Evolutionary conservation across 1,140 invertebrate species (phyloP).

Genomic region (Bombus pascuorum): DNA sequence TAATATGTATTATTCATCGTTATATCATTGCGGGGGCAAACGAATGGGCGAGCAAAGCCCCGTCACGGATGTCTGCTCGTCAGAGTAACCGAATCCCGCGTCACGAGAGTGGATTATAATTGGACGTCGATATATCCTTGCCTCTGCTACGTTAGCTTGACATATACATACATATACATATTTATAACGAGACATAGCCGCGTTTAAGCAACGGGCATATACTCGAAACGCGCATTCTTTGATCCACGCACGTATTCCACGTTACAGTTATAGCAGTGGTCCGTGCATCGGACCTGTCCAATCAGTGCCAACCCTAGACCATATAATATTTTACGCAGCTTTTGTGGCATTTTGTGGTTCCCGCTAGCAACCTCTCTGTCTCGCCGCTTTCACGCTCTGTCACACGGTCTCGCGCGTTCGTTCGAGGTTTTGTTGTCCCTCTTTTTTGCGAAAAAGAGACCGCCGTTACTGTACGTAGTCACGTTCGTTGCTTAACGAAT

Average conservation of each 20-base stretch:
- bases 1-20: conserved; percentile 67
- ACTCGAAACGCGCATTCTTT: conserved; percentile 61
- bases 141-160: conserved; percentile 25
- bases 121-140: conserved; percentile 68
- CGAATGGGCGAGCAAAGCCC: conserved; percentile 42
- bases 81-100: conserved; percentile 65
- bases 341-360: conserved; percentile 57
- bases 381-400: conserved; percentile 1
- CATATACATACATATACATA: conserved; percentile 44
- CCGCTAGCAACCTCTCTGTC: background rate
- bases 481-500: conserved; percentile 73
- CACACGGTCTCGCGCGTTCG: conserved; percentile 16
- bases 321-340: conserved; percentile 69
- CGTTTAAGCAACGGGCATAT: conserved; percentile 58
- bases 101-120: conserved; percentile 69
- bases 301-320: conserved; percentile 58
- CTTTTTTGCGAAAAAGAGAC: conserved; percentile 25
- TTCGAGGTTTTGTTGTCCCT: background rate
- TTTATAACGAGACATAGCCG: conserved; percentile 63
- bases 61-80: conserved; percentile 58
- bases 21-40: conserved; percentile 41
- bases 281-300: conserved; percentile 46
- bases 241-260: conserved; percentile 65
- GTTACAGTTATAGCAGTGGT: conserved; percentile 39
- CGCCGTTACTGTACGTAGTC: conserved; percentile 63